Percentiles rank a stretch among this genome's conserved stretches.
Conservation (phyloP, 2,888 invertebrate species). For the Ctenicera cuprea region DNA sequence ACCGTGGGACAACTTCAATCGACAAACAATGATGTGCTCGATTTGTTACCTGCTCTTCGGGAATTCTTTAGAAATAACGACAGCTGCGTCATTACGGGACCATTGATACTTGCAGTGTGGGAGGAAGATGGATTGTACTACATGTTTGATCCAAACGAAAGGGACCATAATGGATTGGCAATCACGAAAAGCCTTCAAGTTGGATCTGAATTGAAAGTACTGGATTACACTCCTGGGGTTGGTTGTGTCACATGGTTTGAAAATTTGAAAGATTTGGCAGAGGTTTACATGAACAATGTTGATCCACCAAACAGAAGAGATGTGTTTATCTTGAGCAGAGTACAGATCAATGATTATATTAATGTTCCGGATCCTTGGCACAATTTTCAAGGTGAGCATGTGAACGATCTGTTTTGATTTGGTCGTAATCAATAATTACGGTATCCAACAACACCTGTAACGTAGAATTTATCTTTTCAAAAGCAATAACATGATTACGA, state of each 20-base stretch:
- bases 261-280: slow-evolving; percentile 66
- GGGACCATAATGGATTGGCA: slow-evolving; percentile 66
- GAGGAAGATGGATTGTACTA: slow-evolving; percentile 69
- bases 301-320: slow-evolving; percentile 62
- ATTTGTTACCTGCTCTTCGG: slow-evolving; percentile 66
- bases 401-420: no score
- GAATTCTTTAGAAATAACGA: slow-evolving; percentile 68
- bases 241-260: slow-evolving; percentile 71
- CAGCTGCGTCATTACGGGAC: slow-evolving; percentile 69
- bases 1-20: slow-evolving; percentile 68
- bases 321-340: slow-evolving; percentile 66
- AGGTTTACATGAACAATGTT: slow-evolving; percentile 69
- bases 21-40: slow-evolving; percentile 64
- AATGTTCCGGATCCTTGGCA: slow-evolving; percentile 66
- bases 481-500: neutral
- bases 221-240: slow-evolving; percentile 62
- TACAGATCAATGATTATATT: slow-evolving; percentile 66
- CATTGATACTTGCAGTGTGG: slow-evolving; percentile 70
- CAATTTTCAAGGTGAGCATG: slow-evolving; percentile 66
- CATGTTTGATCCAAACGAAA: slow-evolving; percentile 72
- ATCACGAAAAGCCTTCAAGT: slow-evolving; percentile 56
- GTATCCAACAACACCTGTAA: no score
- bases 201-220: slow-evolving; percentile 58
- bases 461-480: no score
- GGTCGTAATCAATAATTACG: no score